A percentile compares a stretch with the other conserved stretches of the same genome.
phyloP scores from a whole-genome alignment of 2,797 vertebrate species.

The Malacoraja senta region DNA sequence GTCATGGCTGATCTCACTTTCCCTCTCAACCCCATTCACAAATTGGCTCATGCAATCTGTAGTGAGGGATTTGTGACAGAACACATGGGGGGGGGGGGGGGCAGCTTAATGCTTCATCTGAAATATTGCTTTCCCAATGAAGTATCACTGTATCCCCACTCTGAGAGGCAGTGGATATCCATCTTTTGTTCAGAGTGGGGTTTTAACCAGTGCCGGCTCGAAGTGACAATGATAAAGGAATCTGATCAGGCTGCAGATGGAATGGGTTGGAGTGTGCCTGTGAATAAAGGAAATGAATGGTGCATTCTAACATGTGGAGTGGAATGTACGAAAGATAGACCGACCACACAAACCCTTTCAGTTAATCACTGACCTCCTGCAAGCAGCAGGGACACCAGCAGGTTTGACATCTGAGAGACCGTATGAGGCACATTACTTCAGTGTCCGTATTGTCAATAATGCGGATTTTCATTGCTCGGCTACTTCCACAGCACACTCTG shows the following conservation, averaged over 20 bases:
- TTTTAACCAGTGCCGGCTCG: background rate
- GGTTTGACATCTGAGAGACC: background rate
- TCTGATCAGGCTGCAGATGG: background rate
- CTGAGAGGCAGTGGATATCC: too few species aligned
- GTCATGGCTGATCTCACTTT: too few species aligned
- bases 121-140: background rate
- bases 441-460: background rate
- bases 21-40: too few species aligned
- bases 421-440: background rate
- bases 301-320: background rate
- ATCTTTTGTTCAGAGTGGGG: background rate
- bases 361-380: conserved; percentile 9
- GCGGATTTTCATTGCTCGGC: background rate
- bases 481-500: background rate
- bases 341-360: background rate
- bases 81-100: background rate
- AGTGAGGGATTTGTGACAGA: background rate
- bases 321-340: background rate
- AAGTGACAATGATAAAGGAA: background rate
- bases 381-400: conserved; percentile 11
- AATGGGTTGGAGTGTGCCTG: background rate
- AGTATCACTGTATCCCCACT: background rate
- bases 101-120: background rate
- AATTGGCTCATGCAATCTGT: too few species aligned
- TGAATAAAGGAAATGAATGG: background rate